Percentiles rank a stretch among this genome's conserved stretches.
Evolutionary conservation across 2,888 invertebrate species (phyloP).

Genomic region (Marronus borbonicus): DNA sequence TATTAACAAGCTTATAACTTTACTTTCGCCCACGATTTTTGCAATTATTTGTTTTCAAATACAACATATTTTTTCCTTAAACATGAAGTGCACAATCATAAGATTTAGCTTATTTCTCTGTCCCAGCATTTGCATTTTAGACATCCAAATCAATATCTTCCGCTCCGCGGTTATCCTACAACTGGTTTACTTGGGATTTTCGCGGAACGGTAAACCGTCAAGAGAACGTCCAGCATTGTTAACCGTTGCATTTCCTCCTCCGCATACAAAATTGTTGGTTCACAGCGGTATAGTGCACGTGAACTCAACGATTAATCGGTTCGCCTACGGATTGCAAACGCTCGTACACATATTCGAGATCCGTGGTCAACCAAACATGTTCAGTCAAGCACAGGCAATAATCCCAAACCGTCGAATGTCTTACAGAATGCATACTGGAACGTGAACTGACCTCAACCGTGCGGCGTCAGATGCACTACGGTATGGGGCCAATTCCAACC

Average conservation of each 20-base stretch:
- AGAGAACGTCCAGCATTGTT: constrained; percentile 24
- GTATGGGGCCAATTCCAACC: not conserved
- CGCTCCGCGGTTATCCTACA: not conserved
- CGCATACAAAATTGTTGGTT: constrained; percentile 27
- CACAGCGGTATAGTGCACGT: constrained; percentile 22
- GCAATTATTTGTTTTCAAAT: not conserved
- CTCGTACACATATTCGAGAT: constrained; percentile 19
- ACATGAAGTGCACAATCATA: too few relatives aligned
- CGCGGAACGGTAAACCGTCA: constrained; percentile 19
- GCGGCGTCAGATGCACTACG: not conserved
- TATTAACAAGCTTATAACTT: too few relatives aligned
- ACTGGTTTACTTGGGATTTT: constrained; percentile 12
- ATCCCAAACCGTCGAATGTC: constrained; percentile 14
- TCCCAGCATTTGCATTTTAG: not conserved
- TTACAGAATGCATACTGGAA: constrained; percentile 4
- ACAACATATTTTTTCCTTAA: too few relatives aligned
- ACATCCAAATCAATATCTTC: constrained; percentile 2
- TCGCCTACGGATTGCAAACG: constrained; percentile 24
- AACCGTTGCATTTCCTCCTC: constrained; percentile 33
- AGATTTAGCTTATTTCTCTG: too few relatives aligned
- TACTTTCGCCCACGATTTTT: not conserved
- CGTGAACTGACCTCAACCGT: not conserved
- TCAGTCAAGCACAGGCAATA: constrained; percentile 28
- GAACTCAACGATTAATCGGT: constrained; percentile 31
- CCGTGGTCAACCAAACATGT: constrained; percentile 28